Conservation (phyloP, 2,888 invertebrate species). For the Meiosimyza decipiens region DNA sequence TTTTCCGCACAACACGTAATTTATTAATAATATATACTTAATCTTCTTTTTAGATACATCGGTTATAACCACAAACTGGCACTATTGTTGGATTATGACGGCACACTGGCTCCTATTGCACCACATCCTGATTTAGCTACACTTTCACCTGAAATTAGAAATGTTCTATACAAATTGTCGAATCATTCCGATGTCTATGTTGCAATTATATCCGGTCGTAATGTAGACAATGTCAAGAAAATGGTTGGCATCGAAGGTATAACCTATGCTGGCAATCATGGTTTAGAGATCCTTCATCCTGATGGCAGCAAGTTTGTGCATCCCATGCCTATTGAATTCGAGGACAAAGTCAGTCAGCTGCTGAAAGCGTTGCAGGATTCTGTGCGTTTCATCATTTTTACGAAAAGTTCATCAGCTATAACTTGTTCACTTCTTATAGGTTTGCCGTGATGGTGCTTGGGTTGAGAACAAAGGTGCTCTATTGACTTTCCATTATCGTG, state of each 20-base stretch:
- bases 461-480: conserved; percentile 91
- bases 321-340: conserved; percentile 88
- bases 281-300: conserved; percentile 87
- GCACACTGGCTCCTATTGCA: conserved; percentile 88
- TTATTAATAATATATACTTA: conserved; percentile 9
- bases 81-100: conserved; percentile 86
- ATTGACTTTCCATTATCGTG: conserved; percentile 88
- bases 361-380: conserved; percentile 85
- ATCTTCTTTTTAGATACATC: conserved; percentile 74
- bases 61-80: conserved; percentile 88
- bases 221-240: conserved; percentile 86
- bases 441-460: conserved; percentile 90
- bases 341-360: conserved; percentile 81
- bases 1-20: neutral
- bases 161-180: conserved; percentile 82
- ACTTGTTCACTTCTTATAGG: conserved; percentile 65
- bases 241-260: conserved; percentile 94
- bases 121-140: conserved; percentile 91
- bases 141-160: conserved; percentile 84
- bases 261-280: conserved; percentile 91
- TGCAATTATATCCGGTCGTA: conserved; percentile 86
- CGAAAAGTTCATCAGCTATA: neutral
- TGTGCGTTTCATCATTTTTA: conserved; percentile 64
- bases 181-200: conserved; percentile 89
- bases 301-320: conserved; percentile 92